Conservation (phyloP, 1,140 invertebrate species). For the Mya arenaria region DNA sequence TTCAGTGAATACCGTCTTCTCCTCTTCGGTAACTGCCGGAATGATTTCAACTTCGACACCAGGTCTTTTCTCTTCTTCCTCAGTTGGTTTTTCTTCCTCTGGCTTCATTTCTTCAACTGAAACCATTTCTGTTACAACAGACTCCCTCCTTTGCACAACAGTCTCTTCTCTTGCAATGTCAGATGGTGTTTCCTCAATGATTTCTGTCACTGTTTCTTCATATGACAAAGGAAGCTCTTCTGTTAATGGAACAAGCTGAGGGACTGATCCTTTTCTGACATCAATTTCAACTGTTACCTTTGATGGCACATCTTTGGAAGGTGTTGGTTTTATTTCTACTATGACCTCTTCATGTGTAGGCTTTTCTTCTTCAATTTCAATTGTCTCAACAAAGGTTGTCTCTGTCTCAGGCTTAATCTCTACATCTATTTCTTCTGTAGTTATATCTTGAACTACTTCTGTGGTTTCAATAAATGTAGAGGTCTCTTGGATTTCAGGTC, state of each 20-base stretch:
- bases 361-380: neutral
- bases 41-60: neutral
- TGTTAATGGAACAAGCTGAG: neutral
- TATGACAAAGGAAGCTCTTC: neutral
- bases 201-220: slow-evolving; percentile 1
- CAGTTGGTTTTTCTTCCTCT: neutral
- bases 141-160: neutral
- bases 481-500: too few species aligned
- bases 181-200: neutral
- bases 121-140: neutral
- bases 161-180: neutral
- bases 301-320: neutral
- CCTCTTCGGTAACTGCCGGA: neutral
- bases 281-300: neutral
- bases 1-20: too few species aligned
- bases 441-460: neutral
- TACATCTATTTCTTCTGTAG: slow-evolving; percentile 3
- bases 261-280: neutral
- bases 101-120: neutral
- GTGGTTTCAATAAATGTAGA: too few species aligned
- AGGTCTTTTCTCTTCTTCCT: neutral
- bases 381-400: too few species aligned
- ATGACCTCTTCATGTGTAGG: neutral
- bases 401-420: too few species aligned
- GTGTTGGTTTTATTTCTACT: neutral